Conservation (phyloP, 2,113 vertebrate genomes). For the Anguilla rostrata region DNA sequence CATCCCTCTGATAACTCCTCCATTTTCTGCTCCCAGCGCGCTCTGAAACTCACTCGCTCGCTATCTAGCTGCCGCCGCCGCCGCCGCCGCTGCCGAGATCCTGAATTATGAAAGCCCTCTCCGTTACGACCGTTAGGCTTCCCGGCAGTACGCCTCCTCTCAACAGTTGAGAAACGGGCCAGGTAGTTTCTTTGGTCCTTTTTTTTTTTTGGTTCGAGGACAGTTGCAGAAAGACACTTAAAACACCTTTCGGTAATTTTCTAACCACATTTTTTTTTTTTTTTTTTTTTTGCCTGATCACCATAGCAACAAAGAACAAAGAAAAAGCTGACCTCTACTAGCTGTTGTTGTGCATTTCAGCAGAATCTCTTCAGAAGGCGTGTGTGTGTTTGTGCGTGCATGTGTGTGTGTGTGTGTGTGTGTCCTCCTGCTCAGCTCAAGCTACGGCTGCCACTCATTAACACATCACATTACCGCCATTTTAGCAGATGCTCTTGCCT, state of each 20-base stretch:
- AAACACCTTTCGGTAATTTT: background rate
- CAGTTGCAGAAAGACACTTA: background rate
- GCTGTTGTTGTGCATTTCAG: background rate
- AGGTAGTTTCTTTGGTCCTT: background rate
- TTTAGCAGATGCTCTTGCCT: too few relatives aligned
- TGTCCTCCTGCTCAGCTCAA: too few relatives aligned
- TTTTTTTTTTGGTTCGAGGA: background rate
- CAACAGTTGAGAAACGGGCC: too few relatives aligned
- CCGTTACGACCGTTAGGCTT: too few relatives aligned
- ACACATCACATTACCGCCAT: too few relatives aligned
- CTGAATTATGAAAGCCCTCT: too few relatives aligned
- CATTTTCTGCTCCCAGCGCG: background rate
- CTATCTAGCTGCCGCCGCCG: background rate
- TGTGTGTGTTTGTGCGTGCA: too few relatives aligned
- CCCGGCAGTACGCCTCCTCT: too few relatives aligned
- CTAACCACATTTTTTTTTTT: background rate
- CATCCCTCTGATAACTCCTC: background rate
- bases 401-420: background rate
- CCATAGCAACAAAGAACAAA: slow-evolving; percentile 3
- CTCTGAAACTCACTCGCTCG: background rate
- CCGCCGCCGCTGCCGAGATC: too few relatives aligned
- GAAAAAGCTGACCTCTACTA: background rate
- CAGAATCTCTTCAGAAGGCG: background rate
- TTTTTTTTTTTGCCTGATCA: background rate
- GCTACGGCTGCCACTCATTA: too few relatives aligned